These are phyloP conservation scores for Motacilla tschutschensis DNA, from an alignment of 2,113 vertebrate species.

Conservation along the genomic window DNA sequence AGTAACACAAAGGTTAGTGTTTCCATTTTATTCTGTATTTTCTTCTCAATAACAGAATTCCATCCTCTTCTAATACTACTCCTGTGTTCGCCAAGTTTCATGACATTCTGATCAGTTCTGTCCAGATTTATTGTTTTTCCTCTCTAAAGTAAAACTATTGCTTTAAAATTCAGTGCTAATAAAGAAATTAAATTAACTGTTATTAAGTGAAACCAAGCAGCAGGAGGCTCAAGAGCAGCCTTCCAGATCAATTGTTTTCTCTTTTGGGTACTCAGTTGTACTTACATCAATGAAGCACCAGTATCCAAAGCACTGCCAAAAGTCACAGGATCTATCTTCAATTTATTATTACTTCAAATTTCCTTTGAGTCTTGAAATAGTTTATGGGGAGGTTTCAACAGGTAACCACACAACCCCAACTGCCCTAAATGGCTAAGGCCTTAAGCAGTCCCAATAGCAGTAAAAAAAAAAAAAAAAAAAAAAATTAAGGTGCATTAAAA, in stretches of 20 bases:
- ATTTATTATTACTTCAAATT: neutral
- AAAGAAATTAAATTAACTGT: neutral
- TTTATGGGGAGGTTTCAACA: neutral
- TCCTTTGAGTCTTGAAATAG: neutral
- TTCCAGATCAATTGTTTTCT: neutral
- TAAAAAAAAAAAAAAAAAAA: neutral
- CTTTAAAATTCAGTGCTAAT: neutral
- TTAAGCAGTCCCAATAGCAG: accelerated
- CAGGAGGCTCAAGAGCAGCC: neutral
- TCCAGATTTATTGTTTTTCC: neutral
- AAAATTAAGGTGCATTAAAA: neutral
- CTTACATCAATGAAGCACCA: neutral
- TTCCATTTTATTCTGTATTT: neutral
- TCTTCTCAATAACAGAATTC: neutral
- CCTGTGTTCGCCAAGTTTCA: neutral
- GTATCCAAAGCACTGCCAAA: neutral
- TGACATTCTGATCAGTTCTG: neutral
- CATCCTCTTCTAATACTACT: neutral
- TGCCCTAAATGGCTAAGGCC: neutral
- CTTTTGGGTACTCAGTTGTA: neutral
- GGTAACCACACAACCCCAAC: neutral
- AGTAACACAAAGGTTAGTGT: neutral
- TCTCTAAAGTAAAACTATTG: neutral
- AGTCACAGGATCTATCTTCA: neutral
- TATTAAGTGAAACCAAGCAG: neutral